A percentile compares a stretch with the other conserved stretches of the same genome.
Conservation (phyloP, 2,888 invertebrate species). For the Vannuccia rotundouncinata region DNA sequence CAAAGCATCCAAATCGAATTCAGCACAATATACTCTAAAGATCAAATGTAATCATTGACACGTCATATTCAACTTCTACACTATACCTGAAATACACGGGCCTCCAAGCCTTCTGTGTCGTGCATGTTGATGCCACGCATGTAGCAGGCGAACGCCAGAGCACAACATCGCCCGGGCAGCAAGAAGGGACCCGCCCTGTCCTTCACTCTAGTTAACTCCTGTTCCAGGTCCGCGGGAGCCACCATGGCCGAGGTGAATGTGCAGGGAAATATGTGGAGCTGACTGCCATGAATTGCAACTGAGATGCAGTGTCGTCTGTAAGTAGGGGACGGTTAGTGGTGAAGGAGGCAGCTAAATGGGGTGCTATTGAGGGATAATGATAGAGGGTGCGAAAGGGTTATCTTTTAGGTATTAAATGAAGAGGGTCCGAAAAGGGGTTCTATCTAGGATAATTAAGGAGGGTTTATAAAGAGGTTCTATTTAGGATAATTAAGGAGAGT, state of each 20-base stretch:
- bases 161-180: not conserved
- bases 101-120: not conserved
- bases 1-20: no score
- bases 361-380: not conserved
- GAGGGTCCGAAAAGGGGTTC: no score
- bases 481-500: no score
- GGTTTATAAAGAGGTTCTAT: no score
- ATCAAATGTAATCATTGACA: no score
- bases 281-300: not conserved
- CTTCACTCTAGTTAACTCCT: not conserved
- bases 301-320: not conserved
- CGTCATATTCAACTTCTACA: no score
- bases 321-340: not conserved
- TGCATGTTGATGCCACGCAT: slow-evolving; percentile 22
- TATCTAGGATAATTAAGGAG: no score
- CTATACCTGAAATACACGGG: not conserved
- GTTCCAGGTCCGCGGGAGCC: slow-evolving; percentile 2
- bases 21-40: no score
- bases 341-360: not conserved
- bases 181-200: not conserved
- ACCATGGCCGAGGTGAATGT: not conserved
- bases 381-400: no score
- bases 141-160: slow-evolving; percentile 6
- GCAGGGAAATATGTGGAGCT: not conserved
- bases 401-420: no score